Evolutionary conservation across 53 echinoderm and acorn worm genomes (phyloP), one percentile per base, ranked within the genome.

Genomic region (Crossaster papposus): DNA sequence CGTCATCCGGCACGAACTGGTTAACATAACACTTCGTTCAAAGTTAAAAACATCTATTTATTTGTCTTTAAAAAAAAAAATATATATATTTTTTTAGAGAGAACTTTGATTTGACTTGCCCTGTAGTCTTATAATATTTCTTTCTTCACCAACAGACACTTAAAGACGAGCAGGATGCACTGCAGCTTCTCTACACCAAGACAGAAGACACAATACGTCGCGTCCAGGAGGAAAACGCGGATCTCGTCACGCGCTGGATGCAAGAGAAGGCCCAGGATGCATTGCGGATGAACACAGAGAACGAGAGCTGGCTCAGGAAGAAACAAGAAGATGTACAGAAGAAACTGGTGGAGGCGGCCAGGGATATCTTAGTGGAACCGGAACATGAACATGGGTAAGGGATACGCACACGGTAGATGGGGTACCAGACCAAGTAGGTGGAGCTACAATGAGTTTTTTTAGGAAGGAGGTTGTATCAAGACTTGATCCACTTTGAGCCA

Each of bases 231-330:
- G 98, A 97, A 65, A 96, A 96, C 58, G 83, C 92, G 0, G 98
- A 97, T 2, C 81, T 97, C 52, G 88, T 97, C 28, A 83, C 68
- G 33, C 75, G 98, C 14, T 93, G 96, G 91, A 95, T 97, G 94
- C 84, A 94, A 70, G 91, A 94, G 86, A 97, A 97, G 76, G 92
- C 94, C 7, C 86, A 83, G 31, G 93, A 96, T 51, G 95, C 98
- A 11, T 83, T 92, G 14, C 79, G 79, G n/a, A 91, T 97, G 54
- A 97, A 97, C 80, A 68, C 75, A 68, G 90, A 91, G 78, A 97
- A 97, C 54, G 98, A 93, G n/a, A 70, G 79, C 23, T 93, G 94
- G 83, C 94, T 93, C 33, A 78, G 75, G 85, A 83, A 62, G 2
- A 88, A 94, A 24, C 91, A 93, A 23, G 89, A 94, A n/a, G 94